Evolutionary conservation across 92 coral and sea anemone genomes (phyloP).

Genomic region (Palythoa grandiflora): DNA sequence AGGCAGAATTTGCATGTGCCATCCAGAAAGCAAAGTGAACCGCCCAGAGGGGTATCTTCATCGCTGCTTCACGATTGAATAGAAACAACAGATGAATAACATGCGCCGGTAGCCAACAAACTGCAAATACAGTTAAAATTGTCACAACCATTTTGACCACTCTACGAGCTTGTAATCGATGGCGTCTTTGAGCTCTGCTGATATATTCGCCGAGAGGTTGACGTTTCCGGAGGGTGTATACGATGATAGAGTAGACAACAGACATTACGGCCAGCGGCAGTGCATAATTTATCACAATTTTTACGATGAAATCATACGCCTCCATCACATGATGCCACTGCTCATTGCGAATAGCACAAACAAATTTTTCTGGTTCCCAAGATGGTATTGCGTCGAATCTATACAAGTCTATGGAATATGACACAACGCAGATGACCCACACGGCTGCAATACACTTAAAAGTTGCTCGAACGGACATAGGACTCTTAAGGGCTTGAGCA

Average conservation of each 20-base stretch:
- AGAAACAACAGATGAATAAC: constrained; percentile 2
- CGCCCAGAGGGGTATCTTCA: neutral
- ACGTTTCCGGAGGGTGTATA: constrained; percentile 14
- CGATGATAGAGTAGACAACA: constrained; percentile 24
- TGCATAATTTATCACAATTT: constrained; percentile 12
- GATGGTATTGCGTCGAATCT: constrained; percentile 12
- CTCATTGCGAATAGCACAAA: neutral
- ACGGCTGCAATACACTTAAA: constrained; percentile 15
- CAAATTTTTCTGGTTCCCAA: neutral
- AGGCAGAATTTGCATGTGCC: constrained; percentile 35
- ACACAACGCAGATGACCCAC: constrained; percentile 13
- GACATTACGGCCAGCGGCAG: constrained; percentile 15
- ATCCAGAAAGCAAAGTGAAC: constrained; percentile 14
- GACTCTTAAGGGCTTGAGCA: constrained; percentile 7
- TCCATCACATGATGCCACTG: constrained; percentile 5
- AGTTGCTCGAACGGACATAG: constrained; percentile 18
- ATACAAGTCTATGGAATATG: constrained; percentile 21
- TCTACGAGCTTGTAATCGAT: constrained; percentile 37
- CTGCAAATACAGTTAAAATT: constrained; percentile 41
- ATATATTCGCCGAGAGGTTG: constrained; percentile 38
- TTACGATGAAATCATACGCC: constrained; percentile 2
- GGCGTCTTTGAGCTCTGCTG: constrained; percentile 19
- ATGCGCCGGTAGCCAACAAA: constrained; percentile 44
- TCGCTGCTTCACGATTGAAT: constrained; percentile 11
- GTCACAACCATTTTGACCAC: constrained; percentile 44